These are phyloP conservation scores for Chaetura pelagica DNA, from an alignment of 2,113 vertebrate species.

Conservation along the genomic window DNA sequence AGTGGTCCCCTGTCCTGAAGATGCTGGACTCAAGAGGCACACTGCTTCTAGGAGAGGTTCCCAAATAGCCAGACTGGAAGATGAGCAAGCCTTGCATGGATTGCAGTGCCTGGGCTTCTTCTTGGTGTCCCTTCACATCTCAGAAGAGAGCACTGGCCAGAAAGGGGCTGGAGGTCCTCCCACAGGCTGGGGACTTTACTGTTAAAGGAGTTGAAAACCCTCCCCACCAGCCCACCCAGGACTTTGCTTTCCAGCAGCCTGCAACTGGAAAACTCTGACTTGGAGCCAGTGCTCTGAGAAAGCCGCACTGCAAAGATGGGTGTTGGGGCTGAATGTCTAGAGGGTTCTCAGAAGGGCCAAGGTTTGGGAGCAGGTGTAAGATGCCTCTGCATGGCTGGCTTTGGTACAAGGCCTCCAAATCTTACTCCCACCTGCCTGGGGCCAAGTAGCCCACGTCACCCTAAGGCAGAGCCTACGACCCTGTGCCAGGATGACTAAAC, in stretches of 20 bases:
- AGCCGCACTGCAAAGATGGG: fast-evolving
- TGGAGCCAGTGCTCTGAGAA: not conserved
- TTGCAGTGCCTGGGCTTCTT: not conserved
- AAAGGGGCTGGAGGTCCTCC: not conserved
- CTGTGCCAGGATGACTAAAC: not conserved
- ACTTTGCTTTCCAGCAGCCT: not conserved
- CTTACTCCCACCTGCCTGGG: not conserved
- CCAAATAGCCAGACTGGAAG: not conserved
- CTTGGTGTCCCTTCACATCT: not conserved
- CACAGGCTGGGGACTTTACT: not conserved
- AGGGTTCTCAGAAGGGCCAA: not conserved
- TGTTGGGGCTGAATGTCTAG: not conserved
- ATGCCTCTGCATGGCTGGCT: not conserved
- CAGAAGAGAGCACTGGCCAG: not conserved
- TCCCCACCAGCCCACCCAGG: not conserved
- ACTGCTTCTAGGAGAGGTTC: not conserved
- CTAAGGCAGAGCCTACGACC: not conserved
- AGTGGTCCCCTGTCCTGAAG: not conserved
- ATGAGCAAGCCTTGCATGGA: not conserved
- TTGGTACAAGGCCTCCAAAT: not conserved
- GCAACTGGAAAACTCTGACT: not conserved
- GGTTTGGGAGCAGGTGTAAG: not conserved
- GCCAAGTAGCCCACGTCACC: not conserved
- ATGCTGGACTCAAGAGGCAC: not conserved
- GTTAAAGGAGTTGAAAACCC: not conserved